Conservation (phyloP, 2,888 invertebrate genomes). For the Autographa gamma region DNA sequence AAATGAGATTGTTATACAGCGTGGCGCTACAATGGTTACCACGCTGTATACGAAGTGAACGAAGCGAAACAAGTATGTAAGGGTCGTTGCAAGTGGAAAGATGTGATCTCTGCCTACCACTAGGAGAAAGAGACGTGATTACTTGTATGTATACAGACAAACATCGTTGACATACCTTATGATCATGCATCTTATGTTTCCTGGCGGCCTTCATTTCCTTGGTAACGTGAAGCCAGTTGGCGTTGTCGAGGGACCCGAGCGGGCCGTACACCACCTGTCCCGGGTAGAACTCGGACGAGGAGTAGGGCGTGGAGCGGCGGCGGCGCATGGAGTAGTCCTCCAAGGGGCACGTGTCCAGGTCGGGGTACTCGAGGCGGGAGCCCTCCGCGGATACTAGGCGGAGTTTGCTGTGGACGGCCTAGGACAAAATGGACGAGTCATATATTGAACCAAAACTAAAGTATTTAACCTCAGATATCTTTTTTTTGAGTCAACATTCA, state of each 20-base stretch:
- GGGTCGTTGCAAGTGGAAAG: no score
- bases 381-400: slow-evolving; percentile 91
- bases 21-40: no score
- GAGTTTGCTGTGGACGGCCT: slow-evolving; percentile 91
- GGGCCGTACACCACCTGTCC: slow-evolving; percentile 92
- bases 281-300: slow-evolving; percentile 85
- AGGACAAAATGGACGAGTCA: slow-evolving; percentile 7
- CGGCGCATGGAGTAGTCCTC: slow-evolving; percentile 92
- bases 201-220: slow-evolving; percentile 92
- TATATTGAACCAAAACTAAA: not conserved
- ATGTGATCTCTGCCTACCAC: no score
- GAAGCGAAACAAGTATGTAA: no score
- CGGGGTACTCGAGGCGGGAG: slow-evolving; percentile 90
- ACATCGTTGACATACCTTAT: slow-evolving; percentile 76
- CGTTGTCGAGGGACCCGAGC: slow-evolving; percentile 92
- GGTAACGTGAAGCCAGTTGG: slow-evolving; percentile 94
- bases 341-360: slow-evolving; percentile 91
- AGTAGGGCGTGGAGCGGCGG: slow-evolving; percentile 86
- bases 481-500: no score
- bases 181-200: slow-evolving; percentile 89
- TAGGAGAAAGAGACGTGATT: no score
- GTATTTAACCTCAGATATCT: no score
- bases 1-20: no score
- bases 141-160: no score
- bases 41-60: no score